Evolutionary conservation across 2,888 invertebrate genomes (phyloP).

Genomic region (Pherbina coryleti): DNA sequence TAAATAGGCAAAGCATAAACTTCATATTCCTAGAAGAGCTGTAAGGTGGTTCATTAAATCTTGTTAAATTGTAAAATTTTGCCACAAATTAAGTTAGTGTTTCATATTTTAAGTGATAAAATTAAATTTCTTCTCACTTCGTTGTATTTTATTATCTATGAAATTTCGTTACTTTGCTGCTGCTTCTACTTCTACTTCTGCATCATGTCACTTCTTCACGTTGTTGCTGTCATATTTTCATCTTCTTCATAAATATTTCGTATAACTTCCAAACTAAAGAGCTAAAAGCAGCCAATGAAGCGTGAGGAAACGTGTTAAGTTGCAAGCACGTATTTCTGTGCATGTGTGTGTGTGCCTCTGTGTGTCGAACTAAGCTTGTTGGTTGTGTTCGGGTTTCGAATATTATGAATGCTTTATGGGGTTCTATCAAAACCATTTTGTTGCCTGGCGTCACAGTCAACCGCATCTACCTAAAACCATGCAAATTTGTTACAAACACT

Average conservation of each 20-base stretch:
- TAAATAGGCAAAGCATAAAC: too few species aligned
- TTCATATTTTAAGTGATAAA: too few species aligned
- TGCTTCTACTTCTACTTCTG: background rate
- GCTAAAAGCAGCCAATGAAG: constrained; percentile 46
- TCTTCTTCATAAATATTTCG: too few species aligned
- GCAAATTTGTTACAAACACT: too few species aligned
- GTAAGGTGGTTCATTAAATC: too few species aligned
- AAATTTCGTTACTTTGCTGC: background rate
- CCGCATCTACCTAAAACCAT: too few species aligned
- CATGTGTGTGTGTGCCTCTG: background rate
- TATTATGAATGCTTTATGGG: background rate
- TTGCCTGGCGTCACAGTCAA: too few species aligned
- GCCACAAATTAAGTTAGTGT: too few species aligned
- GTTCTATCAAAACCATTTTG: too few species aligned
- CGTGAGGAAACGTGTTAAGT: constrained; percentile 42
- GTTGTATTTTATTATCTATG: background rate
- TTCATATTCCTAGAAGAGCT: too few species aligned
- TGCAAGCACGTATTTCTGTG: background rate
- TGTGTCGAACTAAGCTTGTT: background rate
- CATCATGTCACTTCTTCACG: background rate
- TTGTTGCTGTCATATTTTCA: background rate
- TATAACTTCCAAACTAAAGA: constrained; percentile 17
- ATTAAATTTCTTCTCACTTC: background rate
- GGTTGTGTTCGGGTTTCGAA: background rate
- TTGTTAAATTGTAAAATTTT: too few species aligned